Conservation (phyloP, 2,888 invertebrate genomes). For the Gisinianus flammeolus region DNA sequence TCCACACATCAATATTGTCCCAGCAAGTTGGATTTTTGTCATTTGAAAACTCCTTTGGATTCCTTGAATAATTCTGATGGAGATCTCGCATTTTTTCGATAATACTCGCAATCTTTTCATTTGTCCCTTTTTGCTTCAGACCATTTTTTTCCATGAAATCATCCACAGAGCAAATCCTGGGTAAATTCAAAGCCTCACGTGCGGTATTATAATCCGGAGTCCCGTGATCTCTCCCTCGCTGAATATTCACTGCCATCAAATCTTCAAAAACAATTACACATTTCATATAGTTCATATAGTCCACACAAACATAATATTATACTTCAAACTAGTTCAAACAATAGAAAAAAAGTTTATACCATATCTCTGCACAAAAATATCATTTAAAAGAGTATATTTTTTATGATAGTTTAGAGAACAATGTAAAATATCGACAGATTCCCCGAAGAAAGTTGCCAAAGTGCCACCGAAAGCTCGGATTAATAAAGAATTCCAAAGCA, state of each 20-base stretch:
- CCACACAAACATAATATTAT: too few relatives aligned
- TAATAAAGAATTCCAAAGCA: too few relatives aligned
- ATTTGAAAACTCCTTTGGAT: neutral
- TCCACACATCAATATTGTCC: constrained; percentile 66
- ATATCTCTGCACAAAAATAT: too few relatives aligned
- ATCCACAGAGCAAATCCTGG: constrained; percentile 57
- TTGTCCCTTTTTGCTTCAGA: neutral
- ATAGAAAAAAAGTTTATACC: too few relatives aligned
- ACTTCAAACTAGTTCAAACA: too few relatives aligned
- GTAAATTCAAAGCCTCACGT: constrained; percentile 64
- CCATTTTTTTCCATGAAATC: constrained; percentile 59
- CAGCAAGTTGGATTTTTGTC: constrained; percentile 54
- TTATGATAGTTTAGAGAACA: too few relatives aligned
- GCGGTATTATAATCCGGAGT: constrained; percentile 69
- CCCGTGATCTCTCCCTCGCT: constrained; percentile 66
- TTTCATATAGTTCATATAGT: too few relatives aligned
- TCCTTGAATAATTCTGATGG: neutral
- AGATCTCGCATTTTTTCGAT: neutral
- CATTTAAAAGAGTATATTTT: too few relatives aligned
- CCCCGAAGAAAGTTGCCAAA: too few relatives aligned
- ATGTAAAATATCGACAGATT: too few relatives aligned
- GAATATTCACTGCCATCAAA: constrained; percentile 68
- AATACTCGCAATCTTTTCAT: neutral
- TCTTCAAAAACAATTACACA: constrained; percentile 60
- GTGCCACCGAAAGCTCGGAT: too few relatives aligned